Conservation (phyloP, 2,113 vertebrate genomes). For the Psettodes erumei region DNA sequence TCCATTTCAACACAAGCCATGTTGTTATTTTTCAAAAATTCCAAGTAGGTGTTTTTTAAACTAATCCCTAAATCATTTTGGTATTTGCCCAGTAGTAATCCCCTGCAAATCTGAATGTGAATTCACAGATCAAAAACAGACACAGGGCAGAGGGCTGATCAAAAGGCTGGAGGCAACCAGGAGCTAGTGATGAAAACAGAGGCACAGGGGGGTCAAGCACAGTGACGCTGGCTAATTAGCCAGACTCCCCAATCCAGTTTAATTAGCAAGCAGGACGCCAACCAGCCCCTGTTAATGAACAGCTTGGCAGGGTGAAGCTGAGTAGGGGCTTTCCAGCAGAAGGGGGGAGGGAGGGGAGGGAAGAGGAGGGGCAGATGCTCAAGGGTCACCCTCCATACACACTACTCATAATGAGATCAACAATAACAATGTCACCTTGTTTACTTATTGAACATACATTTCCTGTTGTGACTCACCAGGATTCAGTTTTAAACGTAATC, state of each 20-base stretch:
- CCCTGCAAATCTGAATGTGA: conserved; percentile 23
- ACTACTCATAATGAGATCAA: background rate
- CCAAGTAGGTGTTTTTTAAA: background rate
- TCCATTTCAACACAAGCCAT: background rate
- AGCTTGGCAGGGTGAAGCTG: conserved; percentile 35
- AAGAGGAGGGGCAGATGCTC: too few species aligned
- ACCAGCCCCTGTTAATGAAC: conserved; percentile 56
- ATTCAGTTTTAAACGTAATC: background rate
- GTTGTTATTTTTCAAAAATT: background rate
- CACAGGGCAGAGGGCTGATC: conserved; percentile 34
- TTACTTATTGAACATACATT: background rate
- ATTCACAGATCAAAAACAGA: conserved; percentile 42
- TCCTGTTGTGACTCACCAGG: background rate
- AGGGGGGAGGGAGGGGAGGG: background rate
- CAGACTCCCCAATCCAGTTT: conserved; percentile 49
- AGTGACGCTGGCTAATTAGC: conserved; percentile 66
- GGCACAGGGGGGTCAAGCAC: conserved; percentile 33
- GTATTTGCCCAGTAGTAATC: conserved; percentile 11
- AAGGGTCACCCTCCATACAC: background rate
- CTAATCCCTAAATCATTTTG: conserved; percentile 13
- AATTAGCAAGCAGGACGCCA: conserved; percentile 62
- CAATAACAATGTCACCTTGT: background rate
- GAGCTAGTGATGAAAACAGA: conserved; percentile 58
- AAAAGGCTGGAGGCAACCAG: conserved; percentile 46
- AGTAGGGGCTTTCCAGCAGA: conserved; percentile 37